Evolutionary conservation across 2,797 vertebrate species (phyloP), one percentile per base, ranked within the genome.

Genomic region (Pelodytes ibericus): DNA sequence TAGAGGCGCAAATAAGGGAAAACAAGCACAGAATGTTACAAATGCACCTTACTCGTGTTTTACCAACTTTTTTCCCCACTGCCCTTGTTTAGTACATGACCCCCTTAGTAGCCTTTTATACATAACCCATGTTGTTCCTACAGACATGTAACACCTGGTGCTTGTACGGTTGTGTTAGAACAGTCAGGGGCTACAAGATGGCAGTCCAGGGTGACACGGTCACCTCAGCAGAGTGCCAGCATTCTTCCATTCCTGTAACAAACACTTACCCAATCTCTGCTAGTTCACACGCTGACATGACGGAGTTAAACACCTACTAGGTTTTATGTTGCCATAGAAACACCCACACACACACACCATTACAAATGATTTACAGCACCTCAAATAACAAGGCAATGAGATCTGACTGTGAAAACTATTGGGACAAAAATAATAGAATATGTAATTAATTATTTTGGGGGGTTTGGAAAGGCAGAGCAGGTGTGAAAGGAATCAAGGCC

Each of bases 301-400:
- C n/a, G 41, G 8, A 13, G 49, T 6, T 5, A 22, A 22, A 16
- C 13, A 53, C 4, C 49, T 20, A 22, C 5, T 53, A 53, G 49
- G 49, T 53, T 49, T 22, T 5, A 27, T 13, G 69, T 72, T 72
- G 58, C 69, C 36, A 60, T 77, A 41, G 68, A 57, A 49, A 59
- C 49, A 24, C 18, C 13, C 33, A 44, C 3, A 8, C 59, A 56
- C 15, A 64, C 60, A 64, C 51, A 65, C 15, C 10, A 53, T 26
- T 33, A 69, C 71, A 33, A 53, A 53, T 72, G 44, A 39, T 36
- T 71, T 41, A 44, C 59, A 64, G 67, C 60, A 25, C n/a, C n/a
- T 29, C 30, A 49, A 31, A 57, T 27, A 58, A 58, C 33, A 27
- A 31, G 51, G 65, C 47, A 64, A 29, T 30, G 24, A 27, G 33